Evolutionary conservation across 2,888 invertebrate species (phyloP).

Genomic region (Cosmia trapezina): DNA sequence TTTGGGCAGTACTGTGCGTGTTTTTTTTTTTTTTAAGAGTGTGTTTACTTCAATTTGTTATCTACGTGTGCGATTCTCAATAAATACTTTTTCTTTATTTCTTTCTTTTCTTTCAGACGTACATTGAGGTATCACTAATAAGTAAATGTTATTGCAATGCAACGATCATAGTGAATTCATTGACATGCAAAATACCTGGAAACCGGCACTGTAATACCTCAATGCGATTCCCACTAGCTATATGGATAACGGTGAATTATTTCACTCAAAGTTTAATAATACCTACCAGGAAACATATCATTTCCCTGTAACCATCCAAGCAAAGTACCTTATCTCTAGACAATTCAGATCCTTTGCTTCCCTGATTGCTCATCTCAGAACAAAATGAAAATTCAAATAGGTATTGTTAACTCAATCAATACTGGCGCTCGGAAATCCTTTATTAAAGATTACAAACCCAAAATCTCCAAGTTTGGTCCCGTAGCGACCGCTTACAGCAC

Average conservation of each 20-base stretch:
- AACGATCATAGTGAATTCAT: too few relatives aligned
- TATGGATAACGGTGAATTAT: background rate
- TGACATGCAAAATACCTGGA: background rate
- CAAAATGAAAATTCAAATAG: constrained; percentile 64
- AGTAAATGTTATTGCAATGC: background rate
- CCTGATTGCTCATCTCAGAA: constrained; percentile 55
- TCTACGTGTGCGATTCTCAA: too few relatives aligned
- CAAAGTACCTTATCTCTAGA: constrained; percentile 18
- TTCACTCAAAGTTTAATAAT: background rate
- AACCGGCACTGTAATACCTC: background rate
- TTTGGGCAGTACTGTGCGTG: too few relatives aligned
- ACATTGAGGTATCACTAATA: background rate
- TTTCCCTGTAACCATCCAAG: background rate
- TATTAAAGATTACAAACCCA: constrained; percentile 63
- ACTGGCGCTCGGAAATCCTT: constrained; percentile 58
- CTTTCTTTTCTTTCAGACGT: too few relatives aligned
- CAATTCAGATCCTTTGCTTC: constrained; percentile 31
- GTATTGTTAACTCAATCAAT: constrained; percentile 64
- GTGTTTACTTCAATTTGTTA: too few relatives aligned
- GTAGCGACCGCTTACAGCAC: constrained; percentile 64
- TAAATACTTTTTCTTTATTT: too few relatives aligned
- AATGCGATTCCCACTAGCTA: background rate
- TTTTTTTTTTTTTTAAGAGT: too few relatives aligned
- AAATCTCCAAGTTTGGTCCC: constrained; percentile 58
- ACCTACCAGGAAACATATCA: background rate